Evolutionary conservation across 2,888 invertebrate species (phyloP), one percentile per base, ranked within the genome.

Genomic region (Poecilobothrus nobilitatus): DNA sequence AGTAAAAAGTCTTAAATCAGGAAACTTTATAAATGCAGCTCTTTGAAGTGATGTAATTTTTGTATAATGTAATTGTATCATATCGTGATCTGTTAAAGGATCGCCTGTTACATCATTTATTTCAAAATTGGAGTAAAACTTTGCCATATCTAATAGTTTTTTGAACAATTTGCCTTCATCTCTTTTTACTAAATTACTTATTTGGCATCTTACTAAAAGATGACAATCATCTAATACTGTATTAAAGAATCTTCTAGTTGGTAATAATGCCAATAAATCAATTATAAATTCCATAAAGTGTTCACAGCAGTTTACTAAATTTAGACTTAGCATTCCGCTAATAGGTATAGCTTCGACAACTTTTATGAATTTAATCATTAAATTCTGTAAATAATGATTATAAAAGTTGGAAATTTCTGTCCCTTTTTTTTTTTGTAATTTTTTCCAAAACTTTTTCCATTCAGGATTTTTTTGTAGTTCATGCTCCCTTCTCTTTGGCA

Each of bases 21-120:
- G 89, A 80, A 95, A 97, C 79, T 95, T 92, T 1, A 92, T 90
- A 81, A 96, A 99, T 0, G 94, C 92, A 0, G 95, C 95, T 84
- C 92, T 93, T 91, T 94, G 97, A 68, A 99, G 83, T 0, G 92
- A 91, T 2, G 93, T 94, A 63, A 99, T 95, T 80, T 91, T 90
- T 34, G 92, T 88, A 79, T 98, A 99, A 81, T 99, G 99, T 37
- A 91, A 84, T 76, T 94, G 89, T 53, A 94, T 94, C 89, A 98
- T 95, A 76, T 97, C 95, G 71, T 92, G 89, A 77, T 97, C 95
- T 0, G 92, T 93, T 74, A 98, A 84, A 0, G 97, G 93, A 79
- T 97, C 96, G 0, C 98, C 98, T 1, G 93, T 92, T 76, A 93
- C 92, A 78, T 99, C 98, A 80, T 94, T 95, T 72, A 99, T 99